phyloP scores from a whole-genome alignment of 2,888 invertebrate genomes.

The Stegophylla sp. region DNA sequence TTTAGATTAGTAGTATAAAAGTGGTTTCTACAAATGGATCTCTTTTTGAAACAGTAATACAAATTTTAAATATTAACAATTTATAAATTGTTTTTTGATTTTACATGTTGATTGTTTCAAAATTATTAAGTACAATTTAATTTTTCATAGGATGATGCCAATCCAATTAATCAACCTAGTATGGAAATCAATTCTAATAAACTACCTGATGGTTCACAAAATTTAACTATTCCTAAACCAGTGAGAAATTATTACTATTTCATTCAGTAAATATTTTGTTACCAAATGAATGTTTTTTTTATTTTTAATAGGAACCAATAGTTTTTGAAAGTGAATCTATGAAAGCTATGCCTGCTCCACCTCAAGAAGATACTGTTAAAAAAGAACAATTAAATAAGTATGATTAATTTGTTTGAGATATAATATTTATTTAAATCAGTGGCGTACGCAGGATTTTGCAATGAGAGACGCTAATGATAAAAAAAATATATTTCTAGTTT shows the following conservation, averaged over 20 bases:
- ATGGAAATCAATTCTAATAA: conserved; percentile 29
- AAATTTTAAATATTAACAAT: background rate
- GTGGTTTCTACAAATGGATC: conserved; percentile 7
- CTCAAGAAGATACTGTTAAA: conserved; percentile 13
- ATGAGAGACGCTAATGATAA: too few species aligned
- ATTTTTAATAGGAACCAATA: conserved; percentile 41
- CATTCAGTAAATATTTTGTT: background rate
- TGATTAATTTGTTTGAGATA: background rate
- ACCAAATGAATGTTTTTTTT: background rate
- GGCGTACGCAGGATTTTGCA: too few species aligned
- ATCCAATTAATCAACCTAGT: conserved; percentile 49
- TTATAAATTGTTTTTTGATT: background rate
- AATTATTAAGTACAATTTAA: background rate
- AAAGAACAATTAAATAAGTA: conserved; percentile 46
- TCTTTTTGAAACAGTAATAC: conserved; percentile 9
- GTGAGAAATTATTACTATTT: conserved; percentile 1
- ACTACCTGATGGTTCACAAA: background rate
- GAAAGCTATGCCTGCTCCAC: conserved; percentile 47
- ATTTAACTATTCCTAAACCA: conserved; percentile 23
- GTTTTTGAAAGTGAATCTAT: conserved; percentile 34
- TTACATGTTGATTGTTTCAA: background rate
- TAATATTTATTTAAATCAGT: too few species aligned
- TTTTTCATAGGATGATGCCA: conserved; percentile 26
- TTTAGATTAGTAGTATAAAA: conserved; percentile 31
- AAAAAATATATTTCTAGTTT: too few species aligned